A percentile compares a stretch with the other conserved stretches of the same genome.
phyloP scores from a whole-genome alignment of 2,888 invertebrate species.

The Ephialtes manifestator region DNA sequence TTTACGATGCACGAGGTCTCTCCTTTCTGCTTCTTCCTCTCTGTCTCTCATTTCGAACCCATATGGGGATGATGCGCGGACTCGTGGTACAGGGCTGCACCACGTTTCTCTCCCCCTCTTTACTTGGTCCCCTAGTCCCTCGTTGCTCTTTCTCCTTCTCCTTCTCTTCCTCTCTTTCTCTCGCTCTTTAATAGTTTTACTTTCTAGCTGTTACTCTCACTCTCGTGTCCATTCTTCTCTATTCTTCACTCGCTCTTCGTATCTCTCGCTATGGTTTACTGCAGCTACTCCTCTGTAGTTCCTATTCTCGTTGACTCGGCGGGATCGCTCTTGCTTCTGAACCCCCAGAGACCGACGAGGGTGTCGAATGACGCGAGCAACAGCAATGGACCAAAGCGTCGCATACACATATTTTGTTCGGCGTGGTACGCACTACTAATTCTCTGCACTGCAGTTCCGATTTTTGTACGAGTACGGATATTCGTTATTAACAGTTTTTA shows the following conservation, averaged over 20 bases:
- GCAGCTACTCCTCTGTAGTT: neutral
- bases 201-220: constrained; percentile 22
- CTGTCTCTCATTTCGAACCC: constrained; percentile 29
- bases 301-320: constrained; percentile 30
- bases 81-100: constrained; percentile 30
- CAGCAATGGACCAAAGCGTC: constrained; percentile 46
- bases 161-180: too few relatives aligned
- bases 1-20: constrained; percentile 76
- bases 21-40: constrained; percentile 45
- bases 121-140: constrained; percentile 3
- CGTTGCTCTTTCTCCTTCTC: neutral
- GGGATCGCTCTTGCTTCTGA: constrained; percentile 21
- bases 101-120: neutral
- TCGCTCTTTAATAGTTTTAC: neutral
- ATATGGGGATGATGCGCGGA: constrained; percentile 54
- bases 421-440: constrained; percentile 17
- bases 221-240: constrained; percentile 7
- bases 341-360: constrained; percentile 60
- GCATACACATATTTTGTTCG: constrained; percentile 13
- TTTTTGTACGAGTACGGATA: neutral
- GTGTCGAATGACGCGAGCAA: constrained; percentile 59
- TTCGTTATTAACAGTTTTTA: neutral
- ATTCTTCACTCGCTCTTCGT: constrained; percentile 5
- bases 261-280: neutral
- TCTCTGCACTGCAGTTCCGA: neutral